These are phyloP conservation scores for Peromyscus leucopus DNA, from an alignment of 2,113 vertebrate genomes.

Conservation along the genomic window DNA sequence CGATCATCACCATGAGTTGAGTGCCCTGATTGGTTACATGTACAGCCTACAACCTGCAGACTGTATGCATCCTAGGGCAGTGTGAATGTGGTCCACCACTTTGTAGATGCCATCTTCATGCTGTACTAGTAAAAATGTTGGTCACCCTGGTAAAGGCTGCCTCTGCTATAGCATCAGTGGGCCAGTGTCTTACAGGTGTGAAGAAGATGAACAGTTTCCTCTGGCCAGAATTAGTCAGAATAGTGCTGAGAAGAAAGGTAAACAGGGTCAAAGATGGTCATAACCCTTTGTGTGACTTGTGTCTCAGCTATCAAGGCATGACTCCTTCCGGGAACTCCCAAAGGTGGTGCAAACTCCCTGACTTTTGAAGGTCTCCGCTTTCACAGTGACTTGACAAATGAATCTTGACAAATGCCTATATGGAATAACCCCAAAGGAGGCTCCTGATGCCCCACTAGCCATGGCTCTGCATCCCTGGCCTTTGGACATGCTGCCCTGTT, in stretches of 20 bases:
- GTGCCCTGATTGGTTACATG: background rate
- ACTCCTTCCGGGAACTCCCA: constrained; percentile 1
- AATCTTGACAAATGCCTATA: background rate
- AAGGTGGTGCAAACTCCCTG: background rate
- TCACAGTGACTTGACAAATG: background rate
- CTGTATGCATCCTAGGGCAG: background rate
- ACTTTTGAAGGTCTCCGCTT: background rate
- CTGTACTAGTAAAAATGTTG: background rate
- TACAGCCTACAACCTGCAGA: background rate
- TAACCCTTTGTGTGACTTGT: background rate
- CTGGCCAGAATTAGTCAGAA: background rate
- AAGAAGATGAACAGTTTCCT: constrained; percentile 4
- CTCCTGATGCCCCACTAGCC: background rate
- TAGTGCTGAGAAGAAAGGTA: background rate
- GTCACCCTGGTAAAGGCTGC: background rate
- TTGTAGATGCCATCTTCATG: background rate
- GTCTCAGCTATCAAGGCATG: background rate
- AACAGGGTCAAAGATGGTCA: background rate
- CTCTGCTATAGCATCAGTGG: background rate
- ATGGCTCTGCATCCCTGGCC: background rate
- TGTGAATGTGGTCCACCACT: background rate
- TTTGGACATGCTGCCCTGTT: constrained; percentile 22
- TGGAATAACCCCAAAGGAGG: background rate
- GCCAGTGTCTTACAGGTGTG: background rate
- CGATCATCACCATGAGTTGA: constrained; percentile 22